Conservation (phyloP, 35 echinoderm and acorn worm species). For the Apostichopus californicus region DNA sequence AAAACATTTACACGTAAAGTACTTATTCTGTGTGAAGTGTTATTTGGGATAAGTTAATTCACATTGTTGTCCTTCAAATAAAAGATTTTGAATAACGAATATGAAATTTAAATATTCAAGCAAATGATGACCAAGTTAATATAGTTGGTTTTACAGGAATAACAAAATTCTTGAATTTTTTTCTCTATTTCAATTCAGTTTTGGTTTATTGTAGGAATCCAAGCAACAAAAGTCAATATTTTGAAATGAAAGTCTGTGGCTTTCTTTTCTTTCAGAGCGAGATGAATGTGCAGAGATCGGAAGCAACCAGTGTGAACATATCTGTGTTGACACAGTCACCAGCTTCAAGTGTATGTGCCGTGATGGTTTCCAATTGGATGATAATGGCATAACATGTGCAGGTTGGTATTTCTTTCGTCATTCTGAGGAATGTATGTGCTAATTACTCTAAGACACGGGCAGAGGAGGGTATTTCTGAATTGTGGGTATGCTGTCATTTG, state of each 20-base stretch:
- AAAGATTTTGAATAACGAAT: too few species aligned
- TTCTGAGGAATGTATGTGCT: too few species aligned
- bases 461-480: too few species aligned
- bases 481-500: too few species aligned
- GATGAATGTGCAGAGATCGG: slow-evolving; percentile 65
- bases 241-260: not conserved
- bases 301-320: slow-evolving; percentile 70
- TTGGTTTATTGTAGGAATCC: too few species aligned
- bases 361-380: slow-evolving; percentile 61
- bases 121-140: not conserved
- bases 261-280: slow-evolving; percentile 52
- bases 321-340: slow-evolving; percentile 71
- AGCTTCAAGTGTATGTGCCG: slow-evolving; percentile 70
- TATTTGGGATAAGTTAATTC: too few species aligned
- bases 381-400: slow-evolving; percentile 61
- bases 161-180: not conserved
- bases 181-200: too few species aligned
- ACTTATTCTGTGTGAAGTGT: too few species aligned
- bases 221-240: too few species aligned
- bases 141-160: not conserved
- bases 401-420: slow-evolving; percentile 29
- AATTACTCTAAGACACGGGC: too few species aligned
- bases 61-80: too few species aligned
- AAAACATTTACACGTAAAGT: too few species aligned
- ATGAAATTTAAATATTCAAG: not conserved